Evolutionary conservation across 1,140 invertebrate species (phyloP), one percentile per base, ranked within the genome.

Genomic region (Choristoneura fumiferana): DNA sequence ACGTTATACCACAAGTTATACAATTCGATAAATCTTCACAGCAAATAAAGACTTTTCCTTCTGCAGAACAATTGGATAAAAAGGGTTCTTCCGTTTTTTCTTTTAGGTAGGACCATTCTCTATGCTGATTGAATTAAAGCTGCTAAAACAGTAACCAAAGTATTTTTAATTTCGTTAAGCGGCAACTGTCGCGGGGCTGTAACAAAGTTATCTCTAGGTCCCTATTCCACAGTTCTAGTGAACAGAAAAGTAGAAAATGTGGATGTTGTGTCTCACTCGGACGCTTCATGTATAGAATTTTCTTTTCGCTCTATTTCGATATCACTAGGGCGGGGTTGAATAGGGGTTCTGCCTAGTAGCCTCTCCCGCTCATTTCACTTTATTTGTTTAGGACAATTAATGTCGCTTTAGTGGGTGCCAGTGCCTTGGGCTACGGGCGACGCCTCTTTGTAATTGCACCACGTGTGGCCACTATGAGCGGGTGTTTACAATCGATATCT

Each of bases 361-460:
- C 43, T 52, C 39, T 60, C 60, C 17, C 12, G 18, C 45, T 39
- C 36, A 40, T 38, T 33, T 33, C 52, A 33, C 54, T 61, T 49
- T 75, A 67, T 73, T 76, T 70, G 64, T 63, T 72, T 73, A 72
- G 70, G 73, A 64, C 64, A 62, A 71, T 69, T 67, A 57, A 69
- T 69, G 57, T 61, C 62, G 54, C 60, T 63, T 57, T 45, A 67
- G 22, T 45, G 60, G 62, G 57, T 71, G 58, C 39, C 40, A 62
- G 61, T 53, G 55, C 56, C 60, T 60, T 40, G 55, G 58, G 52
- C 35, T 62, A 49, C 36, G 14, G 35, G 17, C 22, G 4, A 43
- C 17, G 39, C 14, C 39, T 40, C 10, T 45, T 15, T 14, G 43
- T 49, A 3, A 49, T 22, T 33, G 8, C 6, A 12, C 43, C 43